Conservation (phyloP, 2,797 vertebrate genomes). For the Vespertilio murinus region DNA sequence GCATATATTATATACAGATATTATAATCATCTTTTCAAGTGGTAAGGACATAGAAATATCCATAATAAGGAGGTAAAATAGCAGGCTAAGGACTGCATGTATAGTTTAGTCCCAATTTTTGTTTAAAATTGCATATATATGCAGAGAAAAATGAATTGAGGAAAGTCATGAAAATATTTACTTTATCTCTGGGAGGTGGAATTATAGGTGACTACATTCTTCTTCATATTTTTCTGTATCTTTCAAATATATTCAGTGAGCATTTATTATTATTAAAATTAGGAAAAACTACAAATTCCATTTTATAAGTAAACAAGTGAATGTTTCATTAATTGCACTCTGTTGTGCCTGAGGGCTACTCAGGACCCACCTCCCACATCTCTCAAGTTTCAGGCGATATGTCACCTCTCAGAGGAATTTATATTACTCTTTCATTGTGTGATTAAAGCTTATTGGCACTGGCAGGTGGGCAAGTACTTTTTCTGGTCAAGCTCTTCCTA, state of each 20-base stretch:
- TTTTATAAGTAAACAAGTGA: background rate
- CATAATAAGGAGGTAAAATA: background rate
- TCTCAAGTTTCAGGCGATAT: constrained; percentile 35
- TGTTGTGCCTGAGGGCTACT: background rate
- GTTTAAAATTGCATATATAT: constrained; percentile 45
- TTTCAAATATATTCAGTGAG: constrained; percentile 42
- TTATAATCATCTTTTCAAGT: constrained; percentile 30
- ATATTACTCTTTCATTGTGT: constrained; percentile 13
- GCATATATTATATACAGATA: constrained; percentile 1
- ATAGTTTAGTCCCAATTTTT: constrained; percentile 37
- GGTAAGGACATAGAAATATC: constrained; percentile 20
- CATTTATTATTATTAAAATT: constrained; percentile 13
- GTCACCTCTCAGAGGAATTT: constrained; percentile 54
- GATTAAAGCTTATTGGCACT: constrained; percentile 18
- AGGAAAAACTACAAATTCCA: background rate
- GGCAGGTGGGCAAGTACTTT: constrained; percentile 35
- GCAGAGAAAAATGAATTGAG: constrained; percentile 36
- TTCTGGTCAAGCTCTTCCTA: background rate
- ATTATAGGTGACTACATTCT: background rate
- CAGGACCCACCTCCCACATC: background rate
- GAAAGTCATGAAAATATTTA: constrained; percentile 7
- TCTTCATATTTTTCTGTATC: constrained; percentile 39
- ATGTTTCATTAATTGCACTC: constrained; percentile 40
- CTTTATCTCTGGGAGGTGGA: constrained; percentile 3
- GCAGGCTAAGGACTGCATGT: background rate